Percentiles rank a stretch among this genome's conserved stretches.
Evolutionary conservation across 2,113 vertebrate genomes (phyloP).

Genomic region (Caloenas nicobarica): DNA sequence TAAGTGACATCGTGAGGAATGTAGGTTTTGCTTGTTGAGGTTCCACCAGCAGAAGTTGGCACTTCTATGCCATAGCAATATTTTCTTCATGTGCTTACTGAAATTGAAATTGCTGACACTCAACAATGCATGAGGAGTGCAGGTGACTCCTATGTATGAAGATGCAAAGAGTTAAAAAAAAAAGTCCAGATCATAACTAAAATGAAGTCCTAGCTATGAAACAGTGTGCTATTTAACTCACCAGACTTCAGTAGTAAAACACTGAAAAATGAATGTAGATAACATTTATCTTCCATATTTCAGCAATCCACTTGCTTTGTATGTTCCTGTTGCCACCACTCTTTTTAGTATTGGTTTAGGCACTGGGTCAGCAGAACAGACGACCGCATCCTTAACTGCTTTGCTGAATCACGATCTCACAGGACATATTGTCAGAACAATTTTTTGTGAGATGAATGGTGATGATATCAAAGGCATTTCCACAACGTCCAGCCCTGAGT

Average conservation of each 20-base stretch:
- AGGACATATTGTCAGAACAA: not conserved
- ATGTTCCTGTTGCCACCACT: fast-evolving
- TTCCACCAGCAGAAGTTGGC: not conserved
- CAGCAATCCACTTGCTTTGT: not conserved
- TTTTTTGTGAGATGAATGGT: not conserved
- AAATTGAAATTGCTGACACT: not conserved
- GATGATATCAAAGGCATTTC: not conserved
- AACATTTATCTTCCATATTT: not conserved
- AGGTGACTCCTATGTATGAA: not conserved
- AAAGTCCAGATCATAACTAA: not conserved
- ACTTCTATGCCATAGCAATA: not conserved
- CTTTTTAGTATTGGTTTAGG: not conserved
- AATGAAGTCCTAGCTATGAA: not conserved
- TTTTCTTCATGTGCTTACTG: not conserved
- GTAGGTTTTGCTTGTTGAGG: not conserved
- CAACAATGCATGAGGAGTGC: not conserved
- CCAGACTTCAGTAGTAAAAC: not conserved
- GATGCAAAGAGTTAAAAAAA: not conserved
- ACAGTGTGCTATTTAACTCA: not conserved
- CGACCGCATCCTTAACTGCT: not conserved
- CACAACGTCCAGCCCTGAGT: not conserved
- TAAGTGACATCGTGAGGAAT: fast-evolving
- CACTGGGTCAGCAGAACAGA: not conserved
- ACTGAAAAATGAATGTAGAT: not conserved
- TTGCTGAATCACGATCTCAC: not conserved